Base-by-base conservation (phyloP, 2,888 invertebrate genomes). In the Tubulanus polymorphus region DNA sequence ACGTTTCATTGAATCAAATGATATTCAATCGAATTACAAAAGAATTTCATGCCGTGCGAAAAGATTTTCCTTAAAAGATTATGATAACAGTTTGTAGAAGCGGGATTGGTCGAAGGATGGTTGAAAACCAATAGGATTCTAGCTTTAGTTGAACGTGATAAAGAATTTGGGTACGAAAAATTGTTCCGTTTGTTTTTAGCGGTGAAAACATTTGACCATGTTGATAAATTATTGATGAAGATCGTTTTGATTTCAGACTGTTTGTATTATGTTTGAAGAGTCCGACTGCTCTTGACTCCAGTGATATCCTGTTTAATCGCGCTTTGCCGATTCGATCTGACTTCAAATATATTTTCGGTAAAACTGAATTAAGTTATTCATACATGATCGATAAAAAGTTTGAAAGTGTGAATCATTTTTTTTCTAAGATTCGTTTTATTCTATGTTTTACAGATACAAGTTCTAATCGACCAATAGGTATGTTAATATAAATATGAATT, bases 121-220 rank as follows among this genome's bases (percentile, higher is more conserved):
- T 56, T 62, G 26, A 66, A 67, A 48, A 57, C 60, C 1, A 61
- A 60, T 25, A 60, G 65, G 23, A 63, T 61, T 56, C 54, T 69
- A 5, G 67, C 66, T 26, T 49, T 72, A 6, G 62, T 71, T 26
- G 65, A 67, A 48, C 64, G 64, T 54, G 60, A 68, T 37, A 66
- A 63, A 35, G 72, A 71, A 37, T 59, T 65, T 67, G 68, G 63
- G 72, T 72, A 63, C 65, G 69, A 64, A 59, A 35, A 15, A 20
- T 5, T 37, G 5, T 1, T n/a, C 15, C 10, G 32, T 6, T 32
- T 23, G 15, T 28, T 15, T 32, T 32, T 32, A 12, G 35, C 10
- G n/a, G 35, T 32, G 35, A 32, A 32, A 32, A 32, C n/a, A 32
- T 32, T 32, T 32, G 10, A 15, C 6, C 41, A 41, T 15, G 6